phyloP scores from a whole-genome alignment of 2,888 invertebrate genomes.

The Camponotus fellah region DNA sequence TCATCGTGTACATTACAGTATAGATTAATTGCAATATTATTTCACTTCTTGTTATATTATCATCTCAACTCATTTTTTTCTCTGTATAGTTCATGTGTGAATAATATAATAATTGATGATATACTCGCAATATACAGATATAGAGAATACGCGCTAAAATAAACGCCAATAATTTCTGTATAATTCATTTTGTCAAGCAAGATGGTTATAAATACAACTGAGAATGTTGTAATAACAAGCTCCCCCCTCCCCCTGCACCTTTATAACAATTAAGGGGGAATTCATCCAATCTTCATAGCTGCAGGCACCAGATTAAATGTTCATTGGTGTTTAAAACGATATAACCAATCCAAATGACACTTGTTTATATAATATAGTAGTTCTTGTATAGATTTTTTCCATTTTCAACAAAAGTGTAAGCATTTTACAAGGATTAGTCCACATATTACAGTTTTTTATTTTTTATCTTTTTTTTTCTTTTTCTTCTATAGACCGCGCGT shows the following conservation, averaged over 20 bases:
- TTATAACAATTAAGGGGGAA: slow-evolving; percentile 75
- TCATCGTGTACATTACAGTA: slow-evolving; percentile 71
- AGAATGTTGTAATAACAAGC: slow-evolving; percentile 75
- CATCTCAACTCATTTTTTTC: slow-evolving; percentile 65
- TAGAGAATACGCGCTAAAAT: slow-evolving; percentile 78
- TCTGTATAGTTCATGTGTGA: slow-evolving; percentile 72
- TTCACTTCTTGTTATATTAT: slow-evolving; percentile 70
- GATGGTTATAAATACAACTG: slow-evolving; percentile 77
- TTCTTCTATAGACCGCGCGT: slow-evolving; percentile 66
- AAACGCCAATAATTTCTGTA: slow-evolving; percentile 79
- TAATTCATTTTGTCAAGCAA: slow-evolving; percentile 77
- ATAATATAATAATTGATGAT: slow-evolving; percentile 74
- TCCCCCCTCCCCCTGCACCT: slow-evolving; percentile 73
- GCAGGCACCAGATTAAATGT: slow-evolving; percentile 83
- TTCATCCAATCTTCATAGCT: slow-evolving; percentile 67
- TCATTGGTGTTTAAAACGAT: slow-evolving; percentile 81
- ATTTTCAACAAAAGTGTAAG: slow-evolving; percentile 85
- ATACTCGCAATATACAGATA: slow-evolving; percentile 69
- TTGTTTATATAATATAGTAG: slow-evolving; percentile 79
- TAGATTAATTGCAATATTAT: slow-evolving; percentile 72
- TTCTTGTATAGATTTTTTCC: slow-evolving; percentile 83
- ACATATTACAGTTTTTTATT: slow-evolving; percentile 78
- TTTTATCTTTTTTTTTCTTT: slow-evolving; percentile 54
- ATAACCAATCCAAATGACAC: slow-evolving; percentile 83
- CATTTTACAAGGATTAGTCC: slow-evolving; percentile 83